Evolutionary conservation across 2,888 invertebrate genomes (phyloP).

Genomic region (Seladonia tumulorum): DNA sequence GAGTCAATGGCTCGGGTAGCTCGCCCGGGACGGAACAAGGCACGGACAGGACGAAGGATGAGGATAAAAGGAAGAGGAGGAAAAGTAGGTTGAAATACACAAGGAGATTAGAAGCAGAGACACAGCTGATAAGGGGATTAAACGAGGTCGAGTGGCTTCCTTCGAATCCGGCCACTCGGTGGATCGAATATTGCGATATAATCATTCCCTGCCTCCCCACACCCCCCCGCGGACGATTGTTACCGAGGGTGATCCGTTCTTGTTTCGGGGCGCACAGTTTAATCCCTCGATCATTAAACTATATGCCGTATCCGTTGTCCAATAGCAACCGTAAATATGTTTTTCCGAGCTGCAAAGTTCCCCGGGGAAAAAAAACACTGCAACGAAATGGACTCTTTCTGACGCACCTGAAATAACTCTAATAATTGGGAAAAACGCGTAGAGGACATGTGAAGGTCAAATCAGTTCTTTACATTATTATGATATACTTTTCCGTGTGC

Average conservation of each 20-base stretch:
- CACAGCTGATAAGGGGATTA: slow-evolving; percentile 61
- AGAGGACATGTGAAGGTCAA: too few relatives aligned
- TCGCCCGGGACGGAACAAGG: neutral
- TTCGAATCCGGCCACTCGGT: slow-evolving; percentile 39
- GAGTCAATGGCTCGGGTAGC: slow-evolving; percentile 25
- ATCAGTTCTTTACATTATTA: too few relatives aligned
- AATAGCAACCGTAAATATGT: neutral
- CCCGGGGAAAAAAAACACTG: neutral
- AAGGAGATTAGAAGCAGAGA: slow-evolving; percentile 53
- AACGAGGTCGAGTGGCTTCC: slow-evolving; percentile 60
- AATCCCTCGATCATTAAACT: slow-evolving; percentile 26
- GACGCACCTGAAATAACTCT: too few relatives aligned
- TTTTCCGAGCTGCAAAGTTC: neutral
- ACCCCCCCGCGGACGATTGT: neutral
- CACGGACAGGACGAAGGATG: slow-evolving; percentile 16
- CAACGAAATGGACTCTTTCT: too few relatives aligned
- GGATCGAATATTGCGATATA: slow-evolving; percentile 56
- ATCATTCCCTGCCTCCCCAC: slow-evolving; percentile 12
- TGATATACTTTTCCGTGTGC: too few relatives aligned
- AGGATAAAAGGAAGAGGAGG: slow-evolving; percentile 15
- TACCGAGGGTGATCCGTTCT: slow-evolving; percentile 3
- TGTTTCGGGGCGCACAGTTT: slow-evolving; percentile 19
- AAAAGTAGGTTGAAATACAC: slow-evolving; percentile 26
- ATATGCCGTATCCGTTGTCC: neutral
- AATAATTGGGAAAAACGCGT: too few relatives aligned